Evolutionary conservation across 2,888 invertebrate species (phyloP), one percentile per base, ranked within the genome.

Genomic region (Limnephilus lunatus): DNA sequence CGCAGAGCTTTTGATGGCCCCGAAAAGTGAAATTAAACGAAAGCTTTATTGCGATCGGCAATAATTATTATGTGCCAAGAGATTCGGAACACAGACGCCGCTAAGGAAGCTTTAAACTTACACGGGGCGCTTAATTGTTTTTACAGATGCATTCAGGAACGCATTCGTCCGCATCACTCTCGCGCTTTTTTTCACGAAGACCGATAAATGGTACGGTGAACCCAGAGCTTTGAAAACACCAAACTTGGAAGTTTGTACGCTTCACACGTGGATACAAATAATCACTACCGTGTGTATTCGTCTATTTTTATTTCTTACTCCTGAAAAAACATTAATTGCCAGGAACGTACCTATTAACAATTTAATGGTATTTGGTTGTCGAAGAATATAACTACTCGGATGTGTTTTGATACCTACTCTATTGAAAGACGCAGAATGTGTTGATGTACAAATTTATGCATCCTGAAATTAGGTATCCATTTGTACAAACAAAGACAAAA

Each of bases 81-180:
- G 86, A 86, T 86, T 44, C 48, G 35, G 44, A 30, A 44, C 86
- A 86, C 86, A 44, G 86, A 30, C 30, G n/a, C 86, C 86, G 86
- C 25, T 25, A 35, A 86, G 44, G 48, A 85, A n/a, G 83, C 32
- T 85, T 25, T n/a, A 86, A 86, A 30, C 48, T 68, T n/a, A 7
- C 68, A 68, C 68, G 68, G 30, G 86, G 25, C 19, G 35, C 14
- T n/a, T 86, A 86, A 86, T 48, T 86, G 44, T 86, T 86, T 86
- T 86, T 44, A 48, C 86, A 86, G 83, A 32, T 39, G 83, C 35
- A 35, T 83, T 1, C 35, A 83, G 32, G 83, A 83, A 83, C 35
- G 68, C 83, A 25, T 83, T 35, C 35, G 83, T 32, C 83, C 83
- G 83, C 35, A 39, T 32, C 83, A 83, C 9, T 39, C 83, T 83